phyloP scores from a whole-genome alignment of 1,140 invertebrate genomes.

The Drosophila pectinifera region DNA sequence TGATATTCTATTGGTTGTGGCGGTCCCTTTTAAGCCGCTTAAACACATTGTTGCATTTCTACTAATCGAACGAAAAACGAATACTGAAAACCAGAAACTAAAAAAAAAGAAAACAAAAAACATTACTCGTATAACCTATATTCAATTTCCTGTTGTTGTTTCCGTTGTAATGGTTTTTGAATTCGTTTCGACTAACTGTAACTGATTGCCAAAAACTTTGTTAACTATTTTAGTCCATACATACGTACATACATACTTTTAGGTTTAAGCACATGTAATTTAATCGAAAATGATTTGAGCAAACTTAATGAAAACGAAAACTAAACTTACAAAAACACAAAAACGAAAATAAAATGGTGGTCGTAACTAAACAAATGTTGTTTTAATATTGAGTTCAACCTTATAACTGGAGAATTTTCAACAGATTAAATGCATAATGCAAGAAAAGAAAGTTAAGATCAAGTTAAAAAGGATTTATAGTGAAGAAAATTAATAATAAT shows the following conservation, averaged over 20 bases:
- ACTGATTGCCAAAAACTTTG: conserved; percentile 69
- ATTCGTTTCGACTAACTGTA: conserved; percentile 68
- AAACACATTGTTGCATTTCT: conserved; percentile 83
- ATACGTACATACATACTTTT: conserved; percentile 74
- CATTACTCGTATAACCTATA: conserved; percentile 33
- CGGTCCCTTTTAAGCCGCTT: conserved; percentile 72
- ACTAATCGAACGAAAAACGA: conserved; percentile 51
- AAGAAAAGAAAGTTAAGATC: no score
- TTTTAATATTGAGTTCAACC: background rate
- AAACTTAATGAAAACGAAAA: conserved; percentile 78
- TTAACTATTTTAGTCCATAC: conserved; percentile 83
- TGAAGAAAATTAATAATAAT: no score
- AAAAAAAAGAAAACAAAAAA: conserved; percentile 3
- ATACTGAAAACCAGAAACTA: conserved; percentile 33
- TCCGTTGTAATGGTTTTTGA: conserved; percentile 65
- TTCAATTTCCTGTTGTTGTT: conserved; percentile 78
- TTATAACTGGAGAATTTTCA: no score
- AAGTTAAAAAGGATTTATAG: no score
- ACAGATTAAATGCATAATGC: no score
- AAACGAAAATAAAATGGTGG: conserved; percentile 80
- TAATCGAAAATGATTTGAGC: conserved; percentile 80
- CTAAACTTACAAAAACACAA: conserved; percentile 72
- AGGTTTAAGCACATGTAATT: conserved; percentile 80
- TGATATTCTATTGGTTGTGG: conserved; percentile 85
- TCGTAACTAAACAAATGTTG: conserved; percentile 56